phyloP scores from a whole-genome alignment of 2,113 vertebrate species.

The Sapajus apella region DNA sequence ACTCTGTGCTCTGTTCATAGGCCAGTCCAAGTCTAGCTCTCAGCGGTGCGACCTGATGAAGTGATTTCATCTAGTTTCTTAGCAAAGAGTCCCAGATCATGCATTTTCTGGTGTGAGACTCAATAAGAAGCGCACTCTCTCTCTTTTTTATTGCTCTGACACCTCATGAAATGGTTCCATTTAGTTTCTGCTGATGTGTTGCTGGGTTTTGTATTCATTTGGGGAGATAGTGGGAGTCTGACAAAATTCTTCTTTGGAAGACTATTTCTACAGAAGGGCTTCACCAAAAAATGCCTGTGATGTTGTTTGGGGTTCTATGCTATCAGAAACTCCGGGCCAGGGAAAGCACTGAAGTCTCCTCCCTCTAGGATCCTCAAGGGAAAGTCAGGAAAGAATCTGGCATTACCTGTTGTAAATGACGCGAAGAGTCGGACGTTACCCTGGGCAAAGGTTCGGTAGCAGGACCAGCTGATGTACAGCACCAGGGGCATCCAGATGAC shows the following conservation, averaged over 20 bases:
- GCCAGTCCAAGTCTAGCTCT: neutral
- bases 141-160: neutral
- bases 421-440: constrained; percentile 88
- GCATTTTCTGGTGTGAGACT: neutral
- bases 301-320: neutral
- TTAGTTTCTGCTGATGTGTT: neutral
- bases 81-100: neutral
- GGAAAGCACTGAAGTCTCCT: neutral
- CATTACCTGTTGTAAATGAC: constrained; percentile 86
- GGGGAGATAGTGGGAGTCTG: neutral
- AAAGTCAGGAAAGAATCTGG: neutral
- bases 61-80: neutral
- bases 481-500: constrained; percentile 93
- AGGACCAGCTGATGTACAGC: constrained; percentile 91
- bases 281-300: neutral
- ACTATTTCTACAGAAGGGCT: neutral
- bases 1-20: fast-evolving
- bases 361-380: neutral
- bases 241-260: constrained; percentile 13
- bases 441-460: constrained; percentile 88
- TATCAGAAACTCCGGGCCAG: neutral
- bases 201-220: neutral
- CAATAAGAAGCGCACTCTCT: neutral
- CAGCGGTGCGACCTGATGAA: too few species aligned
- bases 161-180: neutral